Base-by-base conservation (phyloP, 2,113 vertebrate genomes). In the Lagopus muta region DNA sequence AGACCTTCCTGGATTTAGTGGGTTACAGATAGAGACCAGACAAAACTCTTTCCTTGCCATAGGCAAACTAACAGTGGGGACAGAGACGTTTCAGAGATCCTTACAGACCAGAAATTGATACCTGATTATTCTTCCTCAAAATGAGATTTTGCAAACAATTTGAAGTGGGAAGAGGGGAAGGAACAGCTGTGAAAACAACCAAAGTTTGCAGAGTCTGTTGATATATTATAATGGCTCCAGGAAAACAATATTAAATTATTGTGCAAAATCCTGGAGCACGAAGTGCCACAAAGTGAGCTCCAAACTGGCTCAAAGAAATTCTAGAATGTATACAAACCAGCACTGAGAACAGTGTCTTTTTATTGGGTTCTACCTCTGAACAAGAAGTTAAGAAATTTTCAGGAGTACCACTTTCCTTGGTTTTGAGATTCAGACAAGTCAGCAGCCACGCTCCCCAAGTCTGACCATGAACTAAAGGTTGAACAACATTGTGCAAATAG, bases 51-150 rank as follows among this genome's bases (percentile, higher is more conserved):
- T 50, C 48, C 22, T 60, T 91, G 24, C 45, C n/a, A 66, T 7
- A 79, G 43, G 25, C 71, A 93, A 86, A 77, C 22, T 21, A 30
- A 40, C 2, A 47, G 43, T 47, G 5, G 11, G 20, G 32, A 61
- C 30, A 84, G 45, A 87, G n/a, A 55, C 36, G 78, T 48, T 88
- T 75, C 71, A 70, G 58, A 90, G 47, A 71, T 81, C 50, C 50
- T 64, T 55, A 92, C 5, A 64, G 38, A 67, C 7, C 7, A 83
- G 32, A 69, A 86, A 40, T 38, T 77, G 52, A 20, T 65, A 52
- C n/a, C 27, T 66, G 43, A 84, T 50, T 66, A 30, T 75, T 86
- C 22, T 69, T 43, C 70, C 32, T 93, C 82, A 92, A 85, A 94
- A 73, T 20, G 80, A 88, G 45, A 74, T 43, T 36, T 36, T 90